These are phyloP conservation scores for Sarcophaga variegata DNA, from an alignment of 2,888 invertebrate species.

Conservation along the genomic window DNA sequence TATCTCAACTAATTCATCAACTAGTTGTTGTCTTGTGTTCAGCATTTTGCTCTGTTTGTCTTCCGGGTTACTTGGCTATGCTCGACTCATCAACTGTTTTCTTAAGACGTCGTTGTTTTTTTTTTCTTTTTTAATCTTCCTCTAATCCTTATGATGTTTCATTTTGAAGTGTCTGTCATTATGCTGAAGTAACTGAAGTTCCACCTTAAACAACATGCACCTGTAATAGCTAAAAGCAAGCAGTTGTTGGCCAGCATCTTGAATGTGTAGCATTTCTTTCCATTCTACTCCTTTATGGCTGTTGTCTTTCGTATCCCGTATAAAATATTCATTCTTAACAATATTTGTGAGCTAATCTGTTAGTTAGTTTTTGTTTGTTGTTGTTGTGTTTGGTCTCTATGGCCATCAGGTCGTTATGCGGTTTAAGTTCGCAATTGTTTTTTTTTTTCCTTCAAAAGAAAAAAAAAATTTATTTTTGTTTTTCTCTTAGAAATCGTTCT, in stretches of 20 bases:
- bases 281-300: neutral
- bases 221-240: too few species aligned
- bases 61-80: neutral
- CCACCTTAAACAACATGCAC: neutral
- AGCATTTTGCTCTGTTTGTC: neutral
- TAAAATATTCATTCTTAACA: conserved; percentile 22
- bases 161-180: conserved; percentile 28
- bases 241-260: too few species aligned
- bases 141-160: conserved; percentile 13
- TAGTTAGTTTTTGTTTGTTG: too few species aligned
- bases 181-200: neutral
- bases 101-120: neutral
- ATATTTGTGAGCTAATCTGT: too few species aligned
- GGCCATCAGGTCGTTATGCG: too few species aligned
- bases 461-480: too few species aligned
- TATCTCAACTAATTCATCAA: neutral
- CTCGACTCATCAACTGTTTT: conserved; percentile 23
- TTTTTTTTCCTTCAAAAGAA: too few species aligned
- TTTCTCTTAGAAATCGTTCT: too few species aligned
- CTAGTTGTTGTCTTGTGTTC: neutral
- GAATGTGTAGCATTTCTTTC: too few species aligned
- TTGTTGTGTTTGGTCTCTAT: too few species aligned
- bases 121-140: neutral
- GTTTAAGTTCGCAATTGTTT: too few species aligned
- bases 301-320: neutral